Evolutionary conservation across 2,797 vertebrate genomes (phyloP).

Genomic region (Cuniculus paca): DNA sequence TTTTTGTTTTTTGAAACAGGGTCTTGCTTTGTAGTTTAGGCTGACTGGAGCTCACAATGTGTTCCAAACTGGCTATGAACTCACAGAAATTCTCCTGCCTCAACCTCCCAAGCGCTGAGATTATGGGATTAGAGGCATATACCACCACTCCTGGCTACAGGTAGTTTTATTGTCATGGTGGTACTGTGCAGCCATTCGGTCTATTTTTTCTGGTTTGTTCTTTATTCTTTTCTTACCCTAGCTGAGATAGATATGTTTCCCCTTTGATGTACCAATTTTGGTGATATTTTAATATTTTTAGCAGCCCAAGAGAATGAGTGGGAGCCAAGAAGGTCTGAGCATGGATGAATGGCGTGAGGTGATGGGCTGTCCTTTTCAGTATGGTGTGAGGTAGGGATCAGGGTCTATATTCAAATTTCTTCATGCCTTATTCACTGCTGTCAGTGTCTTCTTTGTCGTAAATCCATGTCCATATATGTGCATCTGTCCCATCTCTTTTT

Average conservation of each 20-base stretch:
- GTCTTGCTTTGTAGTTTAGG: background rate
- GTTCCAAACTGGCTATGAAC: background rate
- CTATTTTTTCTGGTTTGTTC: background rate
- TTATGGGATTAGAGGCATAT: background rate
- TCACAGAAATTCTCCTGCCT: background rate
- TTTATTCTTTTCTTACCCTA: background rate
- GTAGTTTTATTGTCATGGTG: background rate
- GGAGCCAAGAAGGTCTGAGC: background rate
- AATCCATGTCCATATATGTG: background rate
- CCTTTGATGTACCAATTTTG: background rate
- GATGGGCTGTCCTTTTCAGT: background rate
- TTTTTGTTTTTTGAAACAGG: background rate
- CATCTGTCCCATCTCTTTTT: background rate
- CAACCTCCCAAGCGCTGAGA: background rate
- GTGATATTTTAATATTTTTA: background rate
- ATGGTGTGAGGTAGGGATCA: background rate
- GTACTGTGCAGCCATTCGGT: background rate
- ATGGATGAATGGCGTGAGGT: background rate
- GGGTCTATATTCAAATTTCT: background rate
- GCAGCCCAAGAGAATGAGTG: background rate
- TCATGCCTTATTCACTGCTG: background rate
- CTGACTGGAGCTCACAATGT: background rate
- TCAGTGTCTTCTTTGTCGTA: background rate
- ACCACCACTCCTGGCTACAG: background rate
- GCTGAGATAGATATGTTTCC: slow-evolving; percentile 21